These are phyloP conservation scores for Rhabditophanes sp. DNA, from an alignment of 2,888 invertebrate species.

Conservation along the genomic window DNA sequence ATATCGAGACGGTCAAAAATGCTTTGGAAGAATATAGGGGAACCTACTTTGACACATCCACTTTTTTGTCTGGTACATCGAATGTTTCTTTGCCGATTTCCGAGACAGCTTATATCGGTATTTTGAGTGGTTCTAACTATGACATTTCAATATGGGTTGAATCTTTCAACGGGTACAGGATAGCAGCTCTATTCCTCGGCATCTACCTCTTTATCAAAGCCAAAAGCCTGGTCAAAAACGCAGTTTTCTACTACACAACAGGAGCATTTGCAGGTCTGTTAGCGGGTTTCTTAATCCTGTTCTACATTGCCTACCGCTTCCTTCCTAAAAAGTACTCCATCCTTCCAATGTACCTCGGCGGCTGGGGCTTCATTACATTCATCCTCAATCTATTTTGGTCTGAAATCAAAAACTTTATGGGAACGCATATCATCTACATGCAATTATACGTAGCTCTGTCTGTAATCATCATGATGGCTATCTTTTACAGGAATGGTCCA, in stretches of 20 bases:
- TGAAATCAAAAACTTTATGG: conserved; percentile 6
- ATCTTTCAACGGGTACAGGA: too few species aligned
- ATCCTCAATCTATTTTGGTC: conserved; percentile 8
- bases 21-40: too few species aligned
- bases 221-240: conserved; percentile 6
- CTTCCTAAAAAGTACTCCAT: conserved; percentile 3
- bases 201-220: conserved; percentile 9
- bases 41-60: too few species aligned
- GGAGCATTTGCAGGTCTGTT: conserved; percentile 7
- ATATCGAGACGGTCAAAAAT: too few species aligned
- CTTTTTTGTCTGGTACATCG: too few species aligned
- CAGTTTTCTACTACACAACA: conserved; percentile 6
- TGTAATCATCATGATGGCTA: conserved; percentile 7
- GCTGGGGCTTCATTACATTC: conserved; percentile 9
- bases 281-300: conserved; percentile 6
- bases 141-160: too few species aligned
- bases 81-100: too few species aligned
- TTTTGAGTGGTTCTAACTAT: too few species aligned
- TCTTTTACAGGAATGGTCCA: conserved; percentile 9
- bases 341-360: conserved; percentile 8
- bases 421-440: conserved; percentile 6
- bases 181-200: too few species aligned
- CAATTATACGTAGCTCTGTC: conserved; percentile 6
- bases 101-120: too few species aligned
- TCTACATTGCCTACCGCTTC: neutral